A percentile compares a stretch with the other conserved stretches of the same genome.
These are phyloP conservation scores for Pseudorectes ferrugineus DNA, from an alignment of 2,113 vertebrate genomes.

Conservation along the genomic window DNA sequence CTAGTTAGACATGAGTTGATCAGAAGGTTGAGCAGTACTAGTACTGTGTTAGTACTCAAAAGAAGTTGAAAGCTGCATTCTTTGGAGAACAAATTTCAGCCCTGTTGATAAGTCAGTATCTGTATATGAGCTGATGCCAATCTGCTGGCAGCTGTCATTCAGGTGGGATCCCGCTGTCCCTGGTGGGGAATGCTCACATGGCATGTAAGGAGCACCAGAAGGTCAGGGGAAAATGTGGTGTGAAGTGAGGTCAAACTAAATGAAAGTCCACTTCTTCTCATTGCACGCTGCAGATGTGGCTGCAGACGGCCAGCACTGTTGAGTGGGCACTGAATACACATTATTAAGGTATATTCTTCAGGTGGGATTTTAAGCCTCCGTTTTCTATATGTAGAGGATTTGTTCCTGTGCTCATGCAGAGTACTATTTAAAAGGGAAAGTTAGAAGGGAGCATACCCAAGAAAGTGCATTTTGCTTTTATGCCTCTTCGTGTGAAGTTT, in stretches of 20 bases:
- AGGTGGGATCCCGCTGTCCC: not conserved
- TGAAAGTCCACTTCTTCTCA: not conserved
- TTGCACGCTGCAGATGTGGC: not conserved
- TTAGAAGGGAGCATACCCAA: not conserved
- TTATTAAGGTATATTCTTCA: not conserved
- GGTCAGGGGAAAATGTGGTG: not conserved
- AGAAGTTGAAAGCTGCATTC: not conserved
- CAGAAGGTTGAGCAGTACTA: not conserved
- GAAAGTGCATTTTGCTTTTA: not conserved
- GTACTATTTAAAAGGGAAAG: not conserved
- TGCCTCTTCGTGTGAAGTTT: not conserved
- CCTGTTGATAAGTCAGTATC: not conserved
- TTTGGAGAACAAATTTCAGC: not conserved
- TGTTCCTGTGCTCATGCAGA: not conserved
- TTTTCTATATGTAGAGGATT: not conserved
- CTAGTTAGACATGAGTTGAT: not conserved
- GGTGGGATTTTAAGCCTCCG: not conserved
- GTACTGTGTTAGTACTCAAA: not conserved
- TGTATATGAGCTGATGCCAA: not conserved
- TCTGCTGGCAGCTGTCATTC: not conserved
- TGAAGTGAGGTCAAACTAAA: not conserved
- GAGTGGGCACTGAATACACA: not conserved
- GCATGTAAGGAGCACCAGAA: not conserved
- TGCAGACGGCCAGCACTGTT: not conserved
- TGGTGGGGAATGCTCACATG: not conserved